Evolutionary conservation across 2,888 invertebrate species (phyloP).

Genomic region (Dione vanillae): DNA sequence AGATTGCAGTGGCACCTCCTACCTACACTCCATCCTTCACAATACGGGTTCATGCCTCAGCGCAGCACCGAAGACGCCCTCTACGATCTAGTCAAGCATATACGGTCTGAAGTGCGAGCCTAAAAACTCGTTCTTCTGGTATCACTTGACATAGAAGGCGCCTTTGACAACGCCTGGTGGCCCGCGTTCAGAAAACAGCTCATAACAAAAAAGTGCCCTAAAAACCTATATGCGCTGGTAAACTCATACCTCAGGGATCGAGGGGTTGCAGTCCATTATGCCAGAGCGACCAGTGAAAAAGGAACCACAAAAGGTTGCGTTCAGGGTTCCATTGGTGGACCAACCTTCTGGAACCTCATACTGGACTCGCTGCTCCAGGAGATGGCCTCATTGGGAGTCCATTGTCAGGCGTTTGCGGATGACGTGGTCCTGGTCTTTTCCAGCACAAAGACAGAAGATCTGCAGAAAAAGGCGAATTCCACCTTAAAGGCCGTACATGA

Average conservation of each 20-base stretch:
- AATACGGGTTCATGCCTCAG: slow-evolving; percentile 48
- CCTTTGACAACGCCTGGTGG: slow-evolving; percentile 56
- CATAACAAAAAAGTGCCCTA: slow-evolving; percentile 37
- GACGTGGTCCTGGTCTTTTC: no score
- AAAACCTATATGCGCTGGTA: slow-evolving; percentile 23
- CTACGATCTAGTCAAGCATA: slow-evolving; percentile 34
- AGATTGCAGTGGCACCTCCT: no score
- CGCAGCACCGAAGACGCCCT: slow-evolving; percentile 45
- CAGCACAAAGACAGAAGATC: no score
- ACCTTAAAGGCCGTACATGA: no score
- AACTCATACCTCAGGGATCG: slow-evolving; percentile 35
- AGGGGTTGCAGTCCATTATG: slow-evolving; percentile 35
- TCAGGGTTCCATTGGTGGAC: slow-evolving; percentile 45
- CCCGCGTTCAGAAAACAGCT: slow-evolving; percentile 43
- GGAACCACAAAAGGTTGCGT: slow-evolving; percentile 44
- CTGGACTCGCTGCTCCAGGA: slow-evolving; percentile 33
- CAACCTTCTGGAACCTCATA: slow-evolving; percentile 41
- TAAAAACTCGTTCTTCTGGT: no score
- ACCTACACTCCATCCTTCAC: no score
- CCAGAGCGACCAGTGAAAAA: slow-evolving; percentile 21
- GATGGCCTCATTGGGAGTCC: no score
- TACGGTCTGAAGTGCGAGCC: background rate
- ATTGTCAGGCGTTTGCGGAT: background rate
- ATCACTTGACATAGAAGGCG: no score
- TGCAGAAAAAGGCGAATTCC: no score